Conservation (phyloP, 2,113 vertebrate genomes). For the Oxyruncus cristatus region DNA sequence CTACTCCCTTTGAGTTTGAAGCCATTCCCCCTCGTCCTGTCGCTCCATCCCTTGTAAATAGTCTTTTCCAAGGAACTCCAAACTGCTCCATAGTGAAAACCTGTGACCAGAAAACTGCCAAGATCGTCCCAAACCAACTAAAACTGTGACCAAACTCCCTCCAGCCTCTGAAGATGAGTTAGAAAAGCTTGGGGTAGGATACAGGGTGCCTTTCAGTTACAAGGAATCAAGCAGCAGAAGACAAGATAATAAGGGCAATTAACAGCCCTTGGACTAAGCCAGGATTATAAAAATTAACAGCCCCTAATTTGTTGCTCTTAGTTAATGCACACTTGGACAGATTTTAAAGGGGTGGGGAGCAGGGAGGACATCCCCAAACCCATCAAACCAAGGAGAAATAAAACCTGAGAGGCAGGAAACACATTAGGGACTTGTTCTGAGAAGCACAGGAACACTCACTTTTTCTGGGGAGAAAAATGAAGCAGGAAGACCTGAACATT, state of each 20-base stretch:
- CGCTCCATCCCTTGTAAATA: background rate
- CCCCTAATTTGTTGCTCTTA: background rate
- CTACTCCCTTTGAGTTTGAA: background rate
- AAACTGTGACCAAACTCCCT: background rate
- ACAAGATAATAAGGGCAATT: conserved; percentile 46
- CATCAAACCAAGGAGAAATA: background rate
- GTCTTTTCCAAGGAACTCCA: background rate
- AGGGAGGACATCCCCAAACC: background rate
- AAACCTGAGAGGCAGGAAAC: background rate
- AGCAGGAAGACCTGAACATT: background rate
- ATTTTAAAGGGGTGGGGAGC: background rate
- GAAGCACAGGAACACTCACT: rapidly evolving
- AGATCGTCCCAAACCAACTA: background rate
- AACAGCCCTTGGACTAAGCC: background rate
- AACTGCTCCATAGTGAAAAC: rapidly evolving
- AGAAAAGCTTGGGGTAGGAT: background rate
- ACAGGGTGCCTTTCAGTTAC: background rate
- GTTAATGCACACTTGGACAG: background rate
- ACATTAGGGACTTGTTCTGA: background rate
- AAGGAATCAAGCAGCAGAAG: conserved; percentile 7
- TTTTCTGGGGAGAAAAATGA: background rate
- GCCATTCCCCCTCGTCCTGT: too few species aligned
- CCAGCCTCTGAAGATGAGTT: background rate
- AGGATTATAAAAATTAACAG: background rate
- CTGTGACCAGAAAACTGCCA: background rate